Conservation (phyloP, 2,888 invertebrate genomes). For the Lordiphosa fenestrarum region DNA sequence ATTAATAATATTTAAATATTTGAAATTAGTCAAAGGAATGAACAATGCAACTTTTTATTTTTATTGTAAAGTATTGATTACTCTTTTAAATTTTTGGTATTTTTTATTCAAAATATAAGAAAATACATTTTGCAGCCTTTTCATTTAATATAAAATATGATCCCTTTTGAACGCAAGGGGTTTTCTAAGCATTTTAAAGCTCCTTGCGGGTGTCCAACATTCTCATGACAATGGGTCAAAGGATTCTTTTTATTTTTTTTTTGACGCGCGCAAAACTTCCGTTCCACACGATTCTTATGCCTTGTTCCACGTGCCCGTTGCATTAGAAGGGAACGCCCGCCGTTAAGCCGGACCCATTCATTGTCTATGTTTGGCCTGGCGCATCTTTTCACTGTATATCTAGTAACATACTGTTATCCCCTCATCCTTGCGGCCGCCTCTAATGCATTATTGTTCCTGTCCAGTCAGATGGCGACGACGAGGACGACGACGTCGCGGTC, state of each 20-base stretch:
- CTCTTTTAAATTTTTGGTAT: too few species aligned
- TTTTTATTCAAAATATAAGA: too few species aligned
- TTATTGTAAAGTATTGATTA: too few species aligned
- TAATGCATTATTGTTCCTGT: conserved; percentile 69
- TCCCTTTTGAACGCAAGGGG: conserved; percentile 11
- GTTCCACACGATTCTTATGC: conserved; percentile 26
- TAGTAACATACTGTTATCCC: background rate
- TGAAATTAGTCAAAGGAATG: too few species aligned
- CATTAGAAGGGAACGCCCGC: conserved; percentile 41
- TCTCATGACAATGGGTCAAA: conserved; percentile 55
- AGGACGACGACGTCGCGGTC: conserved; percentile 31
- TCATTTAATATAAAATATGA: conserved; percentile 4
- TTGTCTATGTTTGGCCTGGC: conserved; percentile 40
- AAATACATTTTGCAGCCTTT: too few species aligned
- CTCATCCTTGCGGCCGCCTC: conserved; percentile 54
- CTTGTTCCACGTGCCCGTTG: conserved; percentile 45
- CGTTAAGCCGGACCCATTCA: conserved; percentile 36
- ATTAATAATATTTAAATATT: too few species aligned
- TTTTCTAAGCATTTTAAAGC: conserved; percentile 31
- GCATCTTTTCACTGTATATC: conserved; percentile 24
- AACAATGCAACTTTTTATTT: too few species aligned
- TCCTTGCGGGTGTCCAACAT: conserved; percentile 55
- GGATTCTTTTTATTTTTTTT: conserved; percentile 40
- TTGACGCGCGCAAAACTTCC: conserved; percentile 41
- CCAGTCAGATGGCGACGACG: conserved; percentile 41